Evolutionary conservation across 2,797 vertebrate genomes (phyloP), one percentile per base, ranked within the genome.

Genomic region (Parauchenoglanis punctatus): DNA sequence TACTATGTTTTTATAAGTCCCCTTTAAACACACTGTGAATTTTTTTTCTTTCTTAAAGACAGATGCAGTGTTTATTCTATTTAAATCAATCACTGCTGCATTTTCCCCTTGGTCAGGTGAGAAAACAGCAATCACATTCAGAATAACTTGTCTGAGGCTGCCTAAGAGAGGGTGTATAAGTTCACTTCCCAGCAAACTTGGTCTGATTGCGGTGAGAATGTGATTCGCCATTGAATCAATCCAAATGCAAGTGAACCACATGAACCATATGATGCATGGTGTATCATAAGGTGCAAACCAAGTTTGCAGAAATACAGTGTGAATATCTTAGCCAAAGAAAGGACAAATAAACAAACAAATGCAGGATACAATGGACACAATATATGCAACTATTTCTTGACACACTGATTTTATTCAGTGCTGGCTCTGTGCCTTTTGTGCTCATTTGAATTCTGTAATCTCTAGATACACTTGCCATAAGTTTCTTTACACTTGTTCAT

Each of bases 171-270:
- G 35, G 40, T 18, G 35, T 20, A 8, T 72, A 35, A 72, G 35
- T 72, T 7, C 2, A 2, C 17, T 20, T 6, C 17, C 68, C 40
- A 40, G 17, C 4, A n/a, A 73, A 73, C 70, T n/a, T 77, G 25
- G 75, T 77, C 54, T 54, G 25, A 77, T 8, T 77, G 73, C 12
- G 28, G 73, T 77, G 25, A 77, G 73, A 54, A 77, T n/a, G 49
- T 54, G 49, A 31, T 28, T 54, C n/a, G 6, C 54, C 44, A 49
- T 25, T 52, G 11, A 52, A 44, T 25, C 40, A 2, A 46, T 73
- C 20, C 40, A 46, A 73, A 46, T 73, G 20, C 70, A 46, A 25
- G 40, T 46, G 46, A 46, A 46, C 46, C 46, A 25, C 25, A 20
- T 46, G 3, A 46, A 44, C 18, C 68, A 12, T 20, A 7, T 8